Percentiles rank a stretch among this genome's conserved stretches.
phyloP scores from a whole-genome alignment of 2,113 vertebrate genomes.

The Thunnus maccoyii region DNA sequence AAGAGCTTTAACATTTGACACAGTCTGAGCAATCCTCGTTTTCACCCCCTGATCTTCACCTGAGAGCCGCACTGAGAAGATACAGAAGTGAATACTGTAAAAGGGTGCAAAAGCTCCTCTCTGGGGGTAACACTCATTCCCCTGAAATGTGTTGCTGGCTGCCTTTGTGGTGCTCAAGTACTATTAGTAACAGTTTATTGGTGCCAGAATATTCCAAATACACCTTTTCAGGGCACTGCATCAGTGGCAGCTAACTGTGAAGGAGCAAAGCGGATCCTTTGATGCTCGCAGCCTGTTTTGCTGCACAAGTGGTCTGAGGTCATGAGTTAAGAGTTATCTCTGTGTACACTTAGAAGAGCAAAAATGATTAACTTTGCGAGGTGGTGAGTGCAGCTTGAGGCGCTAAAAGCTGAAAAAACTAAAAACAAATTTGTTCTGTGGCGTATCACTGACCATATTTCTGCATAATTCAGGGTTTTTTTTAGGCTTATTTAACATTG shows the following conservation, averaged over 20 bases:
- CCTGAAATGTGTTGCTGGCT: slow-evolving; percentile 16
- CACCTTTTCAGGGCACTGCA: background rate
- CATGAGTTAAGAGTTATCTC: background rate
- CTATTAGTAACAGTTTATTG: slow-evolving; percentile 17
- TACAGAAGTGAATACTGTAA: slow-evolving; percentile 6
- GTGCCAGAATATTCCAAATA: slow-evolving; percentile 36
- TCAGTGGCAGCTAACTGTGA: background rate
- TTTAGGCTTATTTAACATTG: background rate
- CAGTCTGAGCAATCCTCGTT: slow-evolving; percentile 67
- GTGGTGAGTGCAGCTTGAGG: background rate
- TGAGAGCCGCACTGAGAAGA: slow-evolving; percentile 4
- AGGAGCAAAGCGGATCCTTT: background rate
- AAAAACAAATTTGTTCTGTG: background rate
- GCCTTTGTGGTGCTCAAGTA: background rate
- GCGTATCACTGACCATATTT: background rate
- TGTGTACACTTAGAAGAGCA: background rate
- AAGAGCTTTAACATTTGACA: slow-evolving; percentile 74
- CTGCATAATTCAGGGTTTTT: background rate
- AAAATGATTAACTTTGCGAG: background rate
- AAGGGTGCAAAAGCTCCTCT: slow-evolving; percentile 15
- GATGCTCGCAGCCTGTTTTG: background rate
- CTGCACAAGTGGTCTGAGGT: background rate
- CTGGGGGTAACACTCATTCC: slow-evolving; percentile 18
- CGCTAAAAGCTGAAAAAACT: no score
- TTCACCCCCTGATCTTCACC: slow-evolving; percentile 58